phyloP scores from a whole-genome alignment of 1,140 invertebrate genomes.

The Luehdorfia chinensis region DNA sequence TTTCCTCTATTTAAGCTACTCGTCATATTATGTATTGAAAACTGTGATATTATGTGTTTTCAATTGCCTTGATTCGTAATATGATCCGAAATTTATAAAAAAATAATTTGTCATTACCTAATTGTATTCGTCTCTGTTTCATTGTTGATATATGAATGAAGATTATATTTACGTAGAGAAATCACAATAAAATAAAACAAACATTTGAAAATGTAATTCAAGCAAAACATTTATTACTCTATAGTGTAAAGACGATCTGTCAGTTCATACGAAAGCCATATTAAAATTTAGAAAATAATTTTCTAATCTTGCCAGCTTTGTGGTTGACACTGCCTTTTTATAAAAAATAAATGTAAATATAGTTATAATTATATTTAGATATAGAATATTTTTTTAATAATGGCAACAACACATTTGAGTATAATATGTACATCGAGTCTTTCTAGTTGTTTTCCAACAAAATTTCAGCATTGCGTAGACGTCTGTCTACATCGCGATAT shows the following conservation, averaged over 20 bases:
- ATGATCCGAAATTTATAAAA: too few species aligned
- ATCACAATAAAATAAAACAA: neutral
- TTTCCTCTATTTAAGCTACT: constrained; percentile 21
- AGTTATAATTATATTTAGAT: constrained; percentile 35
- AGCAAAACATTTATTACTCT: constrained; percentile 1
- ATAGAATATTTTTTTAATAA: constrained; percentile 17
- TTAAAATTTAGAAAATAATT: constrained; percentile 67
- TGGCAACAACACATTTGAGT: constrained; percentile 25
- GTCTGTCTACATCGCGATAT: constrained; percentile 62
- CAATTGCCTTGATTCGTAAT: constrained; percentile 35
- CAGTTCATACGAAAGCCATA: constrained; percentile 59
- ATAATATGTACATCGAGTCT: neutral
- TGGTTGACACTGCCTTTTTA: constrained; percentile 71
- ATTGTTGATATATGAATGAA: neutral
- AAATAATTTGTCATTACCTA: too few species aligned
- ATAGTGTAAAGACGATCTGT: constrained; percentile 4
- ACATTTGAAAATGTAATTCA: too few species aligned
- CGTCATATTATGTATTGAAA: constrained; percentile 58
- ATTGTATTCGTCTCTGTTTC: neutral
- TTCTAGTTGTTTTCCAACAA: constrained; percentile 9
- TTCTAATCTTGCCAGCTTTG: constrained; percentile 72
- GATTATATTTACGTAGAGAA: neutral
- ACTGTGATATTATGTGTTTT: constrained; percentile 75
- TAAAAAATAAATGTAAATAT: constrained; percentile 61
- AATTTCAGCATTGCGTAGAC: constrained; percentile 50